These are phyloP conservation scores for Mugil cephalus DNA, from an alignment of 2,113 vertebrate species.

Conservation along the genomic window DNA sequence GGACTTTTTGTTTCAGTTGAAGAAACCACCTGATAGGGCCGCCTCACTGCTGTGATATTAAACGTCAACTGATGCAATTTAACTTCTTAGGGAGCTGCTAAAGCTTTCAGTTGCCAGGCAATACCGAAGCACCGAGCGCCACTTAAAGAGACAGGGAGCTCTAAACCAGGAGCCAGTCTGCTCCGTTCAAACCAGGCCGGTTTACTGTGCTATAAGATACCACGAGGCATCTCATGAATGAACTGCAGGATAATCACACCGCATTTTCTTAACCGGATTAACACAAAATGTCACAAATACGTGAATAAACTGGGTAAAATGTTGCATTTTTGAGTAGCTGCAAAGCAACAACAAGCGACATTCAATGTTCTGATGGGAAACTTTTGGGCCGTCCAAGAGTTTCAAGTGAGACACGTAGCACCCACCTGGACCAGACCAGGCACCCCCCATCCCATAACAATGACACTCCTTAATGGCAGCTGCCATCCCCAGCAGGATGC, in stretches of 20 bases:
- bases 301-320: not conserved
- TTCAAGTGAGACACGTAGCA: too few relatives aligned
- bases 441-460: too few relatives aligned
- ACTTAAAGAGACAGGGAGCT: conserved; percentile 76
- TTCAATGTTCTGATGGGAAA: too few relatives aligned
- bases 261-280: conserved; percentile 2
- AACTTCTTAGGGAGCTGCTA: conserved; percentile 78
- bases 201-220: not conserved
- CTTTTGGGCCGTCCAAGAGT: too few relatives aligned
- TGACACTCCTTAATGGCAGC: too few relatives aligned
- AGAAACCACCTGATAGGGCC: conserved; percentile 54
- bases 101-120: conserved; percentile 85
- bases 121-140: conserved; percentile 66
- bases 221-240: conserved; percentile 5
- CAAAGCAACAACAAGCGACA: too few relatives aligned
- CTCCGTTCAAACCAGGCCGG: not conserved
- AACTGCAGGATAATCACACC: conserved; percentile 5
- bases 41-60: conserved; percentile 73
- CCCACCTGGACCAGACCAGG: too few relatives aligned
- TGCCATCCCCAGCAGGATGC: too few relatives aligned
- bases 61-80: conserved; percentile 82
- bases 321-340: not conserved
- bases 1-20: conserved; percentile 10
- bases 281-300: not conserved
- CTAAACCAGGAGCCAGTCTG: conserved; percentile 14